A percentile compares a stretch with the other conserved stretches of the same genome.
Evolutionary conservation across 2,113 vertebrate species (phyloP).

Genomic region (Paracanthobrama guichenoti): DNA sequence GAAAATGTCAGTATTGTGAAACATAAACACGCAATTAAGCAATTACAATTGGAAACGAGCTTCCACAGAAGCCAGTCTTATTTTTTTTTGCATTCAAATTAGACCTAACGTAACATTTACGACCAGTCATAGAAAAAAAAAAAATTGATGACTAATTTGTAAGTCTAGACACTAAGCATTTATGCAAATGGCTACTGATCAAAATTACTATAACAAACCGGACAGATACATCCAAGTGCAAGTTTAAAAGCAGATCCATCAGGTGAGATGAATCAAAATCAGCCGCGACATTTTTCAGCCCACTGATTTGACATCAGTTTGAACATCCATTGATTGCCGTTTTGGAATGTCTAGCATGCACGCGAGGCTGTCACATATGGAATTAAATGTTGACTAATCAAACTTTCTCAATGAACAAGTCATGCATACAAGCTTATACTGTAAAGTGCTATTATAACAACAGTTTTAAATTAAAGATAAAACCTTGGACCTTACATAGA

Average conservation of each 20-base stretch:
- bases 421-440: conserved; percentile 17
- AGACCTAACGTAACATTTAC: too few species aligned
- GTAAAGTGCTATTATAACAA: conserved; percentile 33
- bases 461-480: conserved; percentile 3
- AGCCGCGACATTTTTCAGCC: neutral
- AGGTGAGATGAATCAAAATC: neutral
- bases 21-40: too few species aligned
- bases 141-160: too few species aligned
- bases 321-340: neutral
- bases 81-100: too few species aligned
- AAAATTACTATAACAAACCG: too few species aligned
- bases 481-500: neutral
- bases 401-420: conserved; percentile 7
- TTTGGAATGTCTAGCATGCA: conserved; percentile 16
- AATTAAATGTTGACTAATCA: neutral
- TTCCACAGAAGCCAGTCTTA: too few species aligned
- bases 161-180: too few species aligned
- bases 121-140: too few species aligned
- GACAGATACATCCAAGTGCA: neutral
- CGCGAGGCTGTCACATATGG: neutral
- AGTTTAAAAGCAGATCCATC: neutral
- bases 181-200: too few species aligned
- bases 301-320: neutral
- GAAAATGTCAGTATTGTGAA: too few species aligned
- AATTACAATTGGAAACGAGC: too few species aligned